Evolutionary conservation across 2,888 invertebrate genomes (phyloP).

Genomic region (Nomada ruficornis): DNA sequence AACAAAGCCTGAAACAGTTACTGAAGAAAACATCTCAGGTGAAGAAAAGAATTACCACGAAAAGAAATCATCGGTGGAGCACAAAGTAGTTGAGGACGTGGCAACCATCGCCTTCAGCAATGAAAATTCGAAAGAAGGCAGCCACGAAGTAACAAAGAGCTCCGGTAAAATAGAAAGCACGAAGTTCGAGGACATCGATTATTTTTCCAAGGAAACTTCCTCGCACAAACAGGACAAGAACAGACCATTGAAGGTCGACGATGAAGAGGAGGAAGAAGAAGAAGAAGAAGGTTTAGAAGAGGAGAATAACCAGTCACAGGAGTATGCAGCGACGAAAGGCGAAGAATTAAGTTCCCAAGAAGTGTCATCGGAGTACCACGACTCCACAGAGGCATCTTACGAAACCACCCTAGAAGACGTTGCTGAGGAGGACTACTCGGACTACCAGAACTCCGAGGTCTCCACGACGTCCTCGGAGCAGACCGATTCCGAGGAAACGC

Average conservation of each 20-base stretch:
- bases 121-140: conserved; percentile 23
- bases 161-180: conserved; percentile 35
- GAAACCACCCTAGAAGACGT: conserved; percentile 41
- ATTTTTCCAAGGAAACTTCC: conserved; percentile 26
- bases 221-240: conserved; percentile 25
- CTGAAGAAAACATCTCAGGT: neutral
- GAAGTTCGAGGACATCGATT: conserved; percentile 16
- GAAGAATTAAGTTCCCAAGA: conserved; percentile 55
- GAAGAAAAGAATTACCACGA: conserved; percentile 14
- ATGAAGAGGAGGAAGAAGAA: conserved; percentile 27
- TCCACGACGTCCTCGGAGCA: conserved; percentile 28
- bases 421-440: conserved; percentile 42
- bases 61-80: conserved; percentile 37
- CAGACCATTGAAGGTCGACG: neutral
- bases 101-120: neutral
- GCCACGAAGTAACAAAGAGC: conserved; percentile 3
- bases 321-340: conserved; percentile 32
- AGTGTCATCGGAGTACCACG: conserved; percentile 46
- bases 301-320: neutral
- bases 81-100: conserved; percentile 34
- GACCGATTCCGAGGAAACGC: conserved; percentile 32
- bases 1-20: neutral
- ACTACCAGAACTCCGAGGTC: conserved; percentile 28
- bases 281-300: conserved; percentile 6
- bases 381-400: conserved; percentile 45